Percentiles rank a stretch among this genome's conserved stretches.
phyloP scores from a whole-genome alignment of 2,113 vertebrate genomes.

The Calidris pygmaea region DNA sequence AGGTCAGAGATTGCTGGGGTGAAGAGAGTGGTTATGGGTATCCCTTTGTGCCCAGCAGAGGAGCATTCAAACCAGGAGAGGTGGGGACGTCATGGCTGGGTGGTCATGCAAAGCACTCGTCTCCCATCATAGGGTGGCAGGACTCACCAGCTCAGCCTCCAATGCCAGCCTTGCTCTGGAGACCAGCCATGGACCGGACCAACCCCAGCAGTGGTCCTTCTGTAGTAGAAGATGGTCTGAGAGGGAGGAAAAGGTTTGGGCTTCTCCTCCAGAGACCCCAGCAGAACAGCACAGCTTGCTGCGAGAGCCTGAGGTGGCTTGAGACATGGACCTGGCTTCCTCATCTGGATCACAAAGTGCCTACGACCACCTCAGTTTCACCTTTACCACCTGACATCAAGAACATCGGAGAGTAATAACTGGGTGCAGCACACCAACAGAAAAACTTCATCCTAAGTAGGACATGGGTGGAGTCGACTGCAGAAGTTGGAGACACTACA shows the following conservation, averaged over 20 bases:
- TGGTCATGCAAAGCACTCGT: background rate
- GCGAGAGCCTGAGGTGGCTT: background rate
- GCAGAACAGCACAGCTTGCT: background rate
- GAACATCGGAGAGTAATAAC: background rate
- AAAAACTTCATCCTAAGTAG: conserved; percentile 8
- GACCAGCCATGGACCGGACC: background rate
- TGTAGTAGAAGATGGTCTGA: background rate
- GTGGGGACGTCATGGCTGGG: fast-evolving
- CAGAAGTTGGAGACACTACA: conserved; percentile 27
- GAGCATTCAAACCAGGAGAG: background rate
- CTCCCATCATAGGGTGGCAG: background rate
- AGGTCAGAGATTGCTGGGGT: fast-evolving
- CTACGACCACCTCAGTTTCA: background rate
- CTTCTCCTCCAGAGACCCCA: background rate
- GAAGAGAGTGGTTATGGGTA: fast-evolving
- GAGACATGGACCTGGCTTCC: background rate
- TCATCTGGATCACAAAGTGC: background rate
- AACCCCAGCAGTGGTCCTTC: background rate
- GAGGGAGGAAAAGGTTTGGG: background rate
- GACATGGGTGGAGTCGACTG: background rate
- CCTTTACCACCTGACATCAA: no score
- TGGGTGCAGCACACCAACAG: background rate
- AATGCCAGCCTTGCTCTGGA: background rate
- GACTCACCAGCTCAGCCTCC: background rate
- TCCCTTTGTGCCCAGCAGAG: background rate